Evolutionary conservation across 2,797 vertebrate genomes (phyloP).

Genomic region (Cacajao melanocephalus): DNA sequence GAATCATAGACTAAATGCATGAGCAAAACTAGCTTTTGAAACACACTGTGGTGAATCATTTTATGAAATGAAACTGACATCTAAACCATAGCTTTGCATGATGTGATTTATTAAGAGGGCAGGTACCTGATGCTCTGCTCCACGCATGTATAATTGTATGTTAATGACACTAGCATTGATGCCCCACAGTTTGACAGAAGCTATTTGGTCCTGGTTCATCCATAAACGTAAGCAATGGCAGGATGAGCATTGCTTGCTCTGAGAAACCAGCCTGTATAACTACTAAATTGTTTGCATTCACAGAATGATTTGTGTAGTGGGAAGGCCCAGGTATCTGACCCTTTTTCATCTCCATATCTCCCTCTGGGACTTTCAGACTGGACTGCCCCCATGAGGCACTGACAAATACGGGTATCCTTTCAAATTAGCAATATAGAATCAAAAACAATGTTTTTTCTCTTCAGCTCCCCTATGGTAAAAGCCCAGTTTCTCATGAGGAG

Average conservation of each 20-base stretch:
- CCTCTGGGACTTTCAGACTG: neutral
- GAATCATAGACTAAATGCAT: neutral
- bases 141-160: neutral
- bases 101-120: neutral
- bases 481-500: neutral
- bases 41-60: neutral
- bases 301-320: neutral
- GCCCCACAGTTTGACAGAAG: neutral
- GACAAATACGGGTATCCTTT: neutral
- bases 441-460: neutral
- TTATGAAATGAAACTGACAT: neutral
- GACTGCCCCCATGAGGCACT: neutral
- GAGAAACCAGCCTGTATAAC: neutral
- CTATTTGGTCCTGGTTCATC: neutral
- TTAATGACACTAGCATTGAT: neutral
- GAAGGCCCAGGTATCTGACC: neutral
- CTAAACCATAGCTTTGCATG: neutral
- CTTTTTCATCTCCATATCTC: neutral
- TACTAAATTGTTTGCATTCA: neutral
- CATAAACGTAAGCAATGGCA: neutral
- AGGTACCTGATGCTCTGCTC: neutral
- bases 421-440: neutral
- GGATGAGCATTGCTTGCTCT: neutral
- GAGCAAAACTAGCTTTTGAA: slow-evolving; percentile 26
- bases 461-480: neutral